Base-by-base conservation (phyloP, 2,113 vertebrate genomes). In the Rutilus rutilus region DNA sequence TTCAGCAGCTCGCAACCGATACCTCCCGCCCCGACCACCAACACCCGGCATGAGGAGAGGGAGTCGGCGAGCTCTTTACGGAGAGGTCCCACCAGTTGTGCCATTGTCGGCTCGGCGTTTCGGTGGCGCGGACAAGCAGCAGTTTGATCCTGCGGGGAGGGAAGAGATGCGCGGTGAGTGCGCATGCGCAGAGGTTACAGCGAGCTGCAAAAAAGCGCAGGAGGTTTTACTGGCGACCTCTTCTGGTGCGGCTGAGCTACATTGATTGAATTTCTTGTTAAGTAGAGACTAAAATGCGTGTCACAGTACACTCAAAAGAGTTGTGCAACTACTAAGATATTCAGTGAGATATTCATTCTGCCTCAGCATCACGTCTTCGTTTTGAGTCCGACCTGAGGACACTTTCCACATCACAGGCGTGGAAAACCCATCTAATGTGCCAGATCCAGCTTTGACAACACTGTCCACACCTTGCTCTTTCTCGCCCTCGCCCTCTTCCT, bases 1-100 rank as follows among this genome's bases (percentile, higher is more conserved):
- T 99, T 99, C 86, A 99, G 95, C 14, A 99, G 95, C 91, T 99
- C 97, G 87, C 97, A 99, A 92, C 97, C 97, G 91, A 99, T 99
- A 5, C 97, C 96, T 47, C 97, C 97, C 4, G 97, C 97, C 67
- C 97, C 97, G 67, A 98, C 97, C 89, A 99, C 96, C 92, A 99
- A 90, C 79, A 97, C 93, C 88, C 95, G 95, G 87, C 96, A 95
- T 33, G 92, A 93, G 79, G 96, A 93, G 47, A 98, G 93, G 8
- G 96, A 95, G 89, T 97, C 96, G 2, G 96, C 95, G 89, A 99
- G 95, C 86, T 97, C 97, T 90, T 94, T 95, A 12, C 94, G 93
- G 17, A 98, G 93, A 39, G 97, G 94, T 90, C 96, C 96, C 88
- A 94, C 95, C 83, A 97, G 91, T 85, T 95, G 93, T 86, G 96